Evolutionary conservation across 2,113 vertebrate species (phyloP), one percentile per base, ranked within the genome.

Genomic region (Columbina picui): DNA sequence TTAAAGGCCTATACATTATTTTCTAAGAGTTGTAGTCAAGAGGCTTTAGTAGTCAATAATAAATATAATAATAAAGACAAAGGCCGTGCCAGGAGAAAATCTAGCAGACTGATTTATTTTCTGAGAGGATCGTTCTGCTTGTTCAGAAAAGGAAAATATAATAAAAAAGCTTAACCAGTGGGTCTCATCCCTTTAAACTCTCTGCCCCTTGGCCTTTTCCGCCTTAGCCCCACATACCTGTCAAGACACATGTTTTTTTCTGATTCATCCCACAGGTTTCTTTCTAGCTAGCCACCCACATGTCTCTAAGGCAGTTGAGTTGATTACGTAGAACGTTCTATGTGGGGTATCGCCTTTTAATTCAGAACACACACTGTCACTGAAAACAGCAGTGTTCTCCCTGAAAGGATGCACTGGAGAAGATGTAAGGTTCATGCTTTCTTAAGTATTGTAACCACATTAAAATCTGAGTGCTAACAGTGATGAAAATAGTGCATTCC

Each of bases 261-360:
- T 78, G 52, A 75, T 79, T 92, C 77, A 71, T 94, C 77, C 64
- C 73, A 84, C 69, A 65, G 34, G 6, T 84, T 95, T 82, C 64
- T 86, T 94, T 75, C 85, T 90, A 70, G 26, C 34, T 88, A 85
- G 38, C 78, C 78, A 96, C 65, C 77, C 94, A 84, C 61, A 41
- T 68, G 71, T 50, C 74, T 77, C 50, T 64, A 34, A 93, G 55
- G 59, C 27, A 75, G 43, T 60, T 47, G n/a, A 75, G 67, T 88
- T 94, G 89, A 88, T 94, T 78, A 80, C 84, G 32, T 75, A 39
- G 49, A 61, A 26, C 16, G 27, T 82, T 81, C 93, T 91, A 32
- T 34, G 53, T 1, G 4, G 63, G 43, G 20, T 12, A 32, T 92
- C 0, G 0, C 49, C 43, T 85, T 73, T 76, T 45, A 78, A 45